Evolutionary conservation across 2,888 invertebrate genomes (phyloP).

Genomic region (Idaea straminata): DNA sequence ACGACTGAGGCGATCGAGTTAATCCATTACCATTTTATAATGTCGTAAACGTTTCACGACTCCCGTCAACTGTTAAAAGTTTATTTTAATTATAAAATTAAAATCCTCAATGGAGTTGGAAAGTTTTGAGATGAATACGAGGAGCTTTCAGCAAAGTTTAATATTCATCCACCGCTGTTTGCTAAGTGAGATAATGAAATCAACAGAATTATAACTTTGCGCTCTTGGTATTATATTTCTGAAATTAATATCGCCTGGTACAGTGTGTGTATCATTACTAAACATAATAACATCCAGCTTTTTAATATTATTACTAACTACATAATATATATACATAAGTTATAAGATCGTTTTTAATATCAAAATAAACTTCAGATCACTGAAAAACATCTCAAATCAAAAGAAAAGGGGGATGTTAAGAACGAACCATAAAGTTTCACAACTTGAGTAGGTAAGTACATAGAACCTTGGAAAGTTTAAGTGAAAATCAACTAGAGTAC

Average conservation of each 20-base stretch:
- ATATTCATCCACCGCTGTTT: slow-evolving; percentile 22
- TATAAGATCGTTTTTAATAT: background rate
- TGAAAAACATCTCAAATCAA: background rate
- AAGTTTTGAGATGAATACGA: slow-evolving; percentile 24
- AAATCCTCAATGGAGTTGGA: slow-evolving; percentile 33
- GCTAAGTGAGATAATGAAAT: slow-evolving; percentile 26
- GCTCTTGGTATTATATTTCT: slow-evolving; percentile 14
- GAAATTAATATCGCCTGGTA: slow-evolving; percentile 6
- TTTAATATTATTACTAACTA: background rate
- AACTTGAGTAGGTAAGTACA: slow-evolving; percentile 1
- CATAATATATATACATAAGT: background rate
- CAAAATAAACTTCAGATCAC: background rate
- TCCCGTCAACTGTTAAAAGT: slow-evolving; percentile 59
- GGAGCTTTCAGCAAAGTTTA: slow-evolving; percentile 19
- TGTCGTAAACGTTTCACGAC: slow-evolving; percentile 74
- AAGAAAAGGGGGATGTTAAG: background rate
- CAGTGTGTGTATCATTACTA: background rate
- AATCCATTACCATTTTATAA: slow-evolving; percentile 76
- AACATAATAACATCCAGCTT: background rate
- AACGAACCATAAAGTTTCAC: background rate
- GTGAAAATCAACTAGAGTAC: slow-evolving; percentile 40
- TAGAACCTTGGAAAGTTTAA: slow-evolving; percentile 23
- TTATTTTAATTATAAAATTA: slow-evolving; percentile 55
- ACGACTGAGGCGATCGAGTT: slow-evolving; percentile 66
- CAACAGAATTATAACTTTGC: slow-evolving; percentile 20